These are phyloP conservation scores for Gila robusta DNA, from an alignment of 2,797 vertebrate genomes.

Conservation along the genomic window DNA sequence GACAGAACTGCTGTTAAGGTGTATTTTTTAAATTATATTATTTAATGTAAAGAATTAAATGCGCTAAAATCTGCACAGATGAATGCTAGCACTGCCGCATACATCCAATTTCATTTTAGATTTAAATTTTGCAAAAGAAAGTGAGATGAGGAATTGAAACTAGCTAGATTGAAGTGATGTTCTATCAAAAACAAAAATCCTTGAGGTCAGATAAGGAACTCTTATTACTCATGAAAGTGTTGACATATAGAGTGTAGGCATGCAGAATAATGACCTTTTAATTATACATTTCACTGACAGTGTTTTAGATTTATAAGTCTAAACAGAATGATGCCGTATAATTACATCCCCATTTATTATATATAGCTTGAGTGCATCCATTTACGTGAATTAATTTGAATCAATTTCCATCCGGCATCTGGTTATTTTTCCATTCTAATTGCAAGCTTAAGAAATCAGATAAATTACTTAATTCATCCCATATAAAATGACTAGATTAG, in stretches of 20 bases:
- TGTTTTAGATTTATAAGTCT: slow-evolving; percentile 43
- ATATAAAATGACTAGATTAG: slow-evolving; percentile 24
- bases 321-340: slow-evolving; percentile 11
- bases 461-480: slow-evolving; percentile 12
- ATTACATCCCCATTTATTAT: slow-evolving; percentile 39
- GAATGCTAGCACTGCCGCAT: not conserved
- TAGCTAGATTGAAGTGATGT: not conserved
- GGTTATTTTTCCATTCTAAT: slow-evolving; percentile 11
- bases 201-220: not conserved
- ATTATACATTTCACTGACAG: slow-evolving; percentile 35
- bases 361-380: slow-evolving; percentile 42
- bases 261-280: slow-evolving; percentile 34
- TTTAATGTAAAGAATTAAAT: not conserved
- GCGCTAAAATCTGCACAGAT: not conserved
- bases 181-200: not conserved
- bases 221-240: slow-evolving; percentile 5
- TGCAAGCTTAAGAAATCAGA: slow-evolving; percentile 28
- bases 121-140: not conserved
- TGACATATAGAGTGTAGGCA: slow-evolving; percentile 24
- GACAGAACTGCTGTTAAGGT: not conserved
- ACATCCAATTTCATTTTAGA: not conserved
- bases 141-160: not conserved
- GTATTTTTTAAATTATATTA: not conserved
- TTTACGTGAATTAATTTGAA: slow-evolving; percentile 30
- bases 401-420: slow-evolving; percentile 15